Evolutionary conservation across 2,888 invertebrate species (phyloP).

Genomic region (Parapristionchus giblindavisi): DNA sequence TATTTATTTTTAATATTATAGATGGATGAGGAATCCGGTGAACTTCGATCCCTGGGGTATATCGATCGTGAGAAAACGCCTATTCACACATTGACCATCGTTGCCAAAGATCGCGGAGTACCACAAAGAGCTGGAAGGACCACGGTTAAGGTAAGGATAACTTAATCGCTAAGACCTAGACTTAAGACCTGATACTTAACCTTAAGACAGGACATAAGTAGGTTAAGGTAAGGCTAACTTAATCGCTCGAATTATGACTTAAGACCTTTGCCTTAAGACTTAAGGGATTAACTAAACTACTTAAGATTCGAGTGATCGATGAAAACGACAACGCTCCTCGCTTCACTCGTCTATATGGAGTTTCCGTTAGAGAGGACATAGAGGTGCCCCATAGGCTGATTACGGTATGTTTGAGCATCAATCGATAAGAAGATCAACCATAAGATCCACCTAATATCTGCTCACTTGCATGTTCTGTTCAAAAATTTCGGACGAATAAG

Average conservation of each 20-base stretch:
- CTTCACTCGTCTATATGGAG: constrained; percentile 73
- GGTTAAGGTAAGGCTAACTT: no score
- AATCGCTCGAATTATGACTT: background rate
- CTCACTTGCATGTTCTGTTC: no score
- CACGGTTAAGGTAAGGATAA: constrained; percentile 80
- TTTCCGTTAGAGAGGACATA: constrained; percentile 50
- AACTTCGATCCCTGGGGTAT: constrained; percentile 40
- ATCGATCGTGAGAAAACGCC: constrained; percentile 49
- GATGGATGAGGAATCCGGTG: constrained; percentile 42
- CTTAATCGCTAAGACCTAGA: no score
- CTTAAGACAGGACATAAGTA: no score
- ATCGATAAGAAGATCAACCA: no score
- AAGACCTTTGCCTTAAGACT: no score
- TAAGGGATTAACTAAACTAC: background rate
- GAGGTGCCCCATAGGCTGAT: constrained; percentile 29
- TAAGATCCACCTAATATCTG: no score
- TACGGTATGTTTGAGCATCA: constrained; percentile 15
- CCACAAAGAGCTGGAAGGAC: constrained; percentile 83
- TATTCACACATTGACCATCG: constrained; percentile 84
- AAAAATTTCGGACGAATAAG: no score
- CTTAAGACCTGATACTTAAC: no score
- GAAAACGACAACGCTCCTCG: constrained; percentile 93
- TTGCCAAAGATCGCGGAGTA: constrained; percentile 85
- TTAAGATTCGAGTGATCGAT: constrained; percentile 77
- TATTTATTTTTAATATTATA: no score